Base-by-base conservation (phyloP, 2,113 vertebrate species). In the Bubo scandiacus region DNA sequence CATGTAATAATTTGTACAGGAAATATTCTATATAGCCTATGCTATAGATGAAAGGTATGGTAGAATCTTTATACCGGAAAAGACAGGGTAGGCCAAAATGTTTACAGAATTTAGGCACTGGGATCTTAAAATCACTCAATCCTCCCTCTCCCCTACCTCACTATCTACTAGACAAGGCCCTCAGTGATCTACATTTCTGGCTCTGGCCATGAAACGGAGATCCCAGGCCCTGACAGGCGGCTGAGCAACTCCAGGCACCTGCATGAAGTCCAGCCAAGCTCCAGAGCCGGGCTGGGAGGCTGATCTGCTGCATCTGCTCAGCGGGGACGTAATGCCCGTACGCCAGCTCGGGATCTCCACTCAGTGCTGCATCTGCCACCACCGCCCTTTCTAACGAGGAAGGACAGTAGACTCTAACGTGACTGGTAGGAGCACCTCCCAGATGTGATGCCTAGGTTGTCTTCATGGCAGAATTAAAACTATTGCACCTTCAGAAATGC, bases 291-390 rank as follows among this genome's bases (percentile, higher is more conserved):
- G 34, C 43, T 78, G 51, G 36, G 71, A 57, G 26, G 63, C 63
- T 77, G n/a, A 71, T 17, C 40, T 12, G 54, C n/a, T 32, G n/a
- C 62, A 27, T 23, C 49, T 70, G 57, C 57, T 70, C 78, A 43
- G 21, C 10, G 7, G 42, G 15, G 36, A 29, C 1, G 0, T 40
- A 57, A 77, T 1, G 3, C 22, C 30, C 2, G 0, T 11, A 43
- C 1, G 3, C 26, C 42, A 57, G 49, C 49, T 81, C 6, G 8
- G 83, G n/a, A 42, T 61, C 34, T 63, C 36, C 57, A 32, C 54
- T 74, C 34, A 12, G 17, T 5, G n/a, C 3, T 2, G 61, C 49
- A n/a, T 57, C 51, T 77, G 42, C 32, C 36, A 57, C 26, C 40
- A 9, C 43, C 43, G 43, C 38, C 49, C 51, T 27, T 78, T 54